Percentiles rank a stretch among this genome's conserved stretches.
phyloP scores from a whole-genome alignment of 2,888 invertebrate species.

The Drosophila acutilabella region DNA sequence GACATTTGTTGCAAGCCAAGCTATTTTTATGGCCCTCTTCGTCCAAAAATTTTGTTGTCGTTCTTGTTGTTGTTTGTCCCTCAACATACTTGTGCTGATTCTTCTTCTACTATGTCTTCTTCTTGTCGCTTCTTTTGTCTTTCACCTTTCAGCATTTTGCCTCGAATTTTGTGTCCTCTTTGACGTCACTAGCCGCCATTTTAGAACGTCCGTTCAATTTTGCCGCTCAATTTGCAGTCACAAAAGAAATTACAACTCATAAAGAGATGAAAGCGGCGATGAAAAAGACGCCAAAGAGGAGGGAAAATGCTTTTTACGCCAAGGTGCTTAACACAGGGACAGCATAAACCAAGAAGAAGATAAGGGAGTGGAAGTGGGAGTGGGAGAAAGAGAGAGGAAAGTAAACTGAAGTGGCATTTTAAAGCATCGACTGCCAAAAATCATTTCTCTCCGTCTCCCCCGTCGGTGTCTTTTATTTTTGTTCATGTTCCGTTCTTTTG shows the following conservation, averaged over 20 bases:
- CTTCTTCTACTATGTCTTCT: not conserved
- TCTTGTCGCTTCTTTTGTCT: not conserved
- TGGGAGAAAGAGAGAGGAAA: not conserved
- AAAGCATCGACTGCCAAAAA: constrained; percentile 50
- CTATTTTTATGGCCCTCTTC: constrained; percentile 61
- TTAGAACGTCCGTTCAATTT: constrained; percentile 57
- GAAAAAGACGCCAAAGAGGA: constrained; percentile 24
- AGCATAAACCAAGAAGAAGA: not conserved
- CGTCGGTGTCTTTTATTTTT: not conserved
- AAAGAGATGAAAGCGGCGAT: constrained; percentile 69
- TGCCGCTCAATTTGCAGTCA: constrained; percentile 76
- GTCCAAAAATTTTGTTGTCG: not conserved
- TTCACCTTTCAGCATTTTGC: not conserved
- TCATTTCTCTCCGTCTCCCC: constrained; percentile 29
- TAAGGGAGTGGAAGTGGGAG: not conserved
- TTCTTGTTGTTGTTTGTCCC: constrained; percentile 31
- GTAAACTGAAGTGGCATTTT: constrained; percentile 42
- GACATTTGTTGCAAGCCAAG: constrained; percentile 67
- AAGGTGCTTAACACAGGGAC: constrained; percentile 4
- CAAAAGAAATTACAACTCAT: constrained; percentile 75
- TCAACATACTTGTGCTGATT: not conserved
- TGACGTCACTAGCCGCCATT: constrained; percentile 56
- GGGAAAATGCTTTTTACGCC: constrained; percentile 1
- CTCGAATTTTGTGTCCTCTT: constrained; percentile 18
- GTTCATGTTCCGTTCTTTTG: constrained; percentile 20